These are phyloP conservation scores for Jacana jacana DNA, from an alignment of 2,113 vertebrate species.

Conservation along the genomic window DNA sequence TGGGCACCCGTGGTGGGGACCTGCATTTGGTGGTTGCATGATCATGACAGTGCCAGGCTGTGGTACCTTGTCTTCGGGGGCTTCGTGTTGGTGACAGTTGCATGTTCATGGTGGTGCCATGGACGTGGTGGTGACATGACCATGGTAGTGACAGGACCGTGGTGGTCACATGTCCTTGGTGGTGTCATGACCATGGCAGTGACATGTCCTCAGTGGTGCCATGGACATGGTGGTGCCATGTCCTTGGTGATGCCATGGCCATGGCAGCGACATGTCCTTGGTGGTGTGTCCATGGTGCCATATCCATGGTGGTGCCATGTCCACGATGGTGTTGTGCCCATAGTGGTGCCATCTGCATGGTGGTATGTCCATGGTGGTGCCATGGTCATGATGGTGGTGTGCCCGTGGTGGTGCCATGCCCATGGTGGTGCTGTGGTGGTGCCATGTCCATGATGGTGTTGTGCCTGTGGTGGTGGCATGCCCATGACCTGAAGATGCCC, in stretches of 20 bases:
- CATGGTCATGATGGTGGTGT: accelerated
- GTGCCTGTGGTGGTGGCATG: background rate
- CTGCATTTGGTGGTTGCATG: accelerated
- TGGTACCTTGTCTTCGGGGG: background rate
- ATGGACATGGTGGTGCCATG: background rate
- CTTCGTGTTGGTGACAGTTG: no score
- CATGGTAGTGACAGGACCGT: accelerated
- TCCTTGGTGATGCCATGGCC: background rate
- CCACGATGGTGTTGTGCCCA: background rate
- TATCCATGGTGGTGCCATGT: no score
- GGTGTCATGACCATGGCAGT: accelerated
- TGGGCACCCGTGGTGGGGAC: background rate
- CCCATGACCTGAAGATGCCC: background rate
- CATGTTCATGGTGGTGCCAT: background rate
- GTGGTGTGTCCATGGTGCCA: accelerated
- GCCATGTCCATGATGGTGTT: background rate
- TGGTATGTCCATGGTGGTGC: accelerated
- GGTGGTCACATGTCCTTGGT: accelerated
- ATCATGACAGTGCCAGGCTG: accelerated
- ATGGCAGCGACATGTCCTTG: accelerated
- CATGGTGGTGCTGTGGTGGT: no score
- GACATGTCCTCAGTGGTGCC: background rate
- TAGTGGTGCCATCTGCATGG: no score
- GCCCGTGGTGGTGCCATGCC: accelerated
- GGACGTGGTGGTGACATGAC: accelerated